Evolutionary conservation across 2,797 vertebrate species (phyloP), one percentile per base, ranked within the genome.

Genomic region (Micromesistius poutassou): DNA sequence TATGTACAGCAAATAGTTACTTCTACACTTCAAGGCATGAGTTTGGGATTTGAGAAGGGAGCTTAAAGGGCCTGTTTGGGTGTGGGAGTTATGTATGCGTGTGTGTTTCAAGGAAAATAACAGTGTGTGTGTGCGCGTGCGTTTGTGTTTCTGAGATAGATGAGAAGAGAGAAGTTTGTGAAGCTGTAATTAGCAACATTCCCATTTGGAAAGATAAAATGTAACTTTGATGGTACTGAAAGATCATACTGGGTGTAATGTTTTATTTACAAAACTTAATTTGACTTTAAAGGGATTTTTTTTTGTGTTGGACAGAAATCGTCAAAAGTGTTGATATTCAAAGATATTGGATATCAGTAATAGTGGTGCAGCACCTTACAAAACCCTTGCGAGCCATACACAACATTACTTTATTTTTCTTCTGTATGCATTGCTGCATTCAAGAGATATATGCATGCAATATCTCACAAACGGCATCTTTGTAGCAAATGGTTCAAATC

Each of bases 391-490:
- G 42, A 46, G 16, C 13, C 42, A 19, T 14, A 46, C 42, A 46
- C 2, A 46, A 19, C 42, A 46, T 46, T 46, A 0, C 42, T 46
- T 46, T 46, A 14, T 46, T 46, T 46, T 46, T 46, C 42, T 13
- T 79, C 74, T 66, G 66, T 81, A 79, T 62, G 62, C 25, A n/a
- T 28, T 8, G 62, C 62, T 22, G 62, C 25, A 25, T 68, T 68
- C 42, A 4, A 19, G 25, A n/a, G 40, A 19, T n/a, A 79, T 68
- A 28, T 81, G 80, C 78, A 70, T 82, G 85, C 85, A 74, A 87
- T 89, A 80, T 85, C 89, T 89, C 86, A 87, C 84, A 88, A 89
- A 87, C 87, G 89, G 85, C 86, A 82, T 84, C 87, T 79, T 79
- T n/a, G 25, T 19, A 28, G 62, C 8, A 9, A 28, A 19, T 16